Conservation (phyloP, 2,113 vertebrate species). For the Prionailurus viverrinus region DNA sequence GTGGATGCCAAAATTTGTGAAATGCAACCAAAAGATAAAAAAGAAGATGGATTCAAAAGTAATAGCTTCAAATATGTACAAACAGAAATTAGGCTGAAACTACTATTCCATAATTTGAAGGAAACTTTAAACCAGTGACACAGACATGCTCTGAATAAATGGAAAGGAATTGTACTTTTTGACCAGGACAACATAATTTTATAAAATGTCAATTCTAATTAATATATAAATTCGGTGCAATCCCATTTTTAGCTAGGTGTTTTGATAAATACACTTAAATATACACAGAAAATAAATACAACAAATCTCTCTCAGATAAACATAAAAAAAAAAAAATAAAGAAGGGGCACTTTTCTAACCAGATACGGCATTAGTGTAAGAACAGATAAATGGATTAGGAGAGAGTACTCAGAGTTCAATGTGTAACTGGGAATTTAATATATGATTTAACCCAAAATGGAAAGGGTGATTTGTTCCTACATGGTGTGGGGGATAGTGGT, state of each 20-base stretch:
- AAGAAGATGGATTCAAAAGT: background rate
- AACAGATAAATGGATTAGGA: constrained; percentile 47
- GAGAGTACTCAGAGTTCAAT: background rate
- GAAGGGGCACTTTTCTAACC: background rate
- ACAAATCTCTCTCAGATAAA: background rate
- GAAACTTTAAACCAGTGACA: background rate
- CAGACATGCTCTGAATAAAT: background rate
- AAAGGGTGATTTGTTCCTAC: background rate
- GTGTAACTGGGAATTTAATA: background rate
- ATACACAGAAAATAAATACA: background rate
- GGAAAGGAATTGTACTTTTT: constrained; percentile 1
- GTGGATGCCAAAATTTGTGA: background rate
- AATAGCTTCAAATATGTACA: background rate
- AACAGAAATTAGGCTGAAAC: constrained; percentile 18
- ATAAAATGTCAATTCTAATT: constrained; percentile 18
- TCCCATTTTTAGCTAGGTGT: background rate
- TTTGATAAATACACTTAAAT: constrained; percentile 19
- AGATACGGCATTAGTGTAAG: background rate
- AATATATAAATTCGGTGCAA: background rate
- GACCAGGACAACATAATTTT: background rate
- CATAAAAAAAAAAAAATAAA: background rate
- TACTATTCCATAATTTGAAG: background rate
- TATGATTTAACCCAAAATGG: constrained; percentile 1
- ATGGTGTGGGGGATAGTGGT: background rate
- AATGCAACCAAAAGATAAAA: background rate